Base-by-base conservation (phyloP, 2,113 vertebrate species). In the Melanerpes aurifrons region DNA sequence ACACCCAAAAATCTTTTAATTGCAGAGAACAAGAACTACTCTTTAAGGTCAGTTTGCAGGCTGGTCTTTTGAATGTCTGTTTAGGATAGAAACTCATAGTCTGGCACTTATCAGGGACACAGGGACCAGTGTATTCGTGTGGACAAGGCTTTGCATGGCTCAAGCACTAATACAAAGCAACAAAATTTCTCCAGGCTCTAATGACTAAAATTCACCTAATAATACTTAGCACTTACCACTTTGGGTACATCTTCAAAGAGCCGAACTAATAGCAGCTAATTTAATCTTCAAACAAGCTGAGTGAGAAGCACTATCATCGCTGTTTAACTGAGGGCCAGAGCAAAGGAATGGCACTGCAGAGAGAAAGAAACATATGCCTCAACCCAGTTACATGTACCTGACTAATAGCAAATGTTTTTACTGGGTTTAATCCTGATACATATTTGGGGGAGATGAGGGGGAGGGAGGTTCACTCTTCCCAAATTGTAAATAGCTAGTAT, bases 201-300 rank as follows among this genome's bases (percentile, higher is more conserved):
- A 92, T 48, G 73, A 83, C 54, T 88, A 86, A 87, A 92, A 94
- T 83, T 83, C 43, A 54, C 86, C 54, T 86, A 87, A 77, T 83
- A 83, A 77, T 47, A 66, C 79, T 94, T 85, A 94, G 79, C 32
- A 58, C 81, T 89, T 92, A 82, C 63, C 54, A 72, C 75, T 94
- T 81, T 47, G 66, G 66, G 73, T 94, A 54, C 69, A 81, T 84
- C 87, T 94, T 96, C 87, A 94, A 95, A 95, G 85, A 94, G 85
- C 87, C 92, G 93, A 86, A 86, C 85, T 91, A 96, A 95, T 90
- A 95, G 85, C 69, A 90, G 73, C 87, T 96, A 94, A 95, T 95
- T 95, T 91, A 94, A 94, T 96, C 93, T 94, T 91, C 93, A 93
- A 83, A 94, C 89, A 87, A 69, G 58, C 91, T 81, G 91, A 94